Evolutionary conservation across 1,140 invertebrate species (phyloP).

Genomic region (Globodera rostochiensis): DNA sequence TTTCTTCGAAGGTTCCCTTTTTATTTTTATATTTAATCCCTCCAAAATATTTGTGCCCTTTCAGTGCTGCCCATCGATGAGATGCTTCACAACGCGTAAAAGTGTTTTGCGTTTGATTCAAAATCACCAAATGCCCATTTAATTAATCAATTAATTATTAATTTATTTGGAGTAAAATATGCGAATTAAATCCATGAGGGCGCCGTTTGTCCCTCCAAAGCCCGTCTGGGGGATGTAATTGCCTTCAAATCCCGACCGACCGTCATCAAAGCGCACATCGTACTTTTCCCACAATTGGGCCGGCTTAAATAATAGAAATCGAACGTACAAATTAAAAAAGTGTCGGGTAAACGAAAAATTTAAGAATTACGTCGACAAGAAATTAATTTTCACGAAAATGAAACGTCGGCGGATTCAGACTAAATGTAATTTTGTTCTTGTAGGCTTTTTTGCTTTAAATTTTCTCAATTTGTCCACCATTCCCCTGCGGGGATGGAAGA

Average conservation of each 20-base stretch:
- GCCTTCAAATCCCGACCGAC: conserved; percentile 47
- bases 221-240: conserved; percentile 66
- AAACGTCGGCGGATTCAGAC: too few species aligned
- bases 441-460: neutral
- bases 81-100: neutral
- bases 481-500: conserved; percentile 67
- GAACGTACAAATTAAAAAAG: too few species aligned
- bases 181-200: conserved; percentile 67
- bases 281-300: conserved; percentile 86
- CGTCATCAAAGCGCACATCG: conserved; percentile 47
- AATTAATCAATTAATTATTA: neutral
- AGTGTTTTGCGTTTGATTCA: neutral
- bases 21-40: neutral
- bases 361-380: too few species aligned
- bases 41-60: neutral
- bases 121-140: neutral
- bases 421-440: too few species aligned
- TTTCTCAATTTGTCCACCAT: conserved; percentile 11
- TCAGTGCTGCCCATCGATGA: neutral
- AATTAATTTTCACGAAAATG: too few species aligned
- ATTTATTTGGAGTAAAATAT: conserved; percentile 23
- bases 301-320: conserved; percentile 68
- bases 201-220: conserved; percentile 85
- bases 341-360: too few species aligned
- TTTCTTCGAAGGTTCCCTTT: neutral